Percentiles rank a stretch among this genome's conserved stretches.
These are phyloP conservation scores for Trochalopteron elliotii DNA, from an alignment of 2,113 vertebrate species.

Conservation along the genomic window DNA sequence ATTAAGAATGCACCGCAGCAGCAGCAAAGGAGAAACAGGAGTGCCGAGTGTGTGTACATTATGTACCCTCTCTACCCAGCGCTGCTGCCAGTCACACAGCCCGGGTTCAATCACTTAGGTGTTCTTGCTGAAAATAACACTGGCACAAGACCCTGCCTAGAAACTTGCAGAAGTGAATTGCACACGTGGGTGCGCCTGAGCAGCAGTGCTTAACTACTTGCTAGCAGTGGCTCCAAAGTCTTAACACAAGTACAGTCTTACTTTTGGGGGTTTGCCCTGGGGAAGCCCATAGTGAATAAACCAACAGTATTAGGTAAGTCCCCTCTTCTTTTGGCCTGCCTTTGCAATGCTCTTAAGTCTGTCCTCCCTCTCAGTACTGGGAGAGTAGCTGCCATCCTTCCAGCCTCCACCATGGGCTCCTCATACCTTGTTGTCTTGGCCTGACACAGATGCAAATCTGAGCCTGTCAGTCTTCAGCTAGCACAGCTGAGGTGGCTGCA, in stretches of 20 bases:
- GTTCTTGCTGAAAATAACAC: slow-evolving; percentile 12
- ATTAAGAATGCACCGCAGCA: background rate
- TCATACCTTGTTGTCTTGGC: background rate
- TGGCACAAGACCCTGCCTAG: background rate
- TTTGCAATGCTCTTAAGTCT: background rate
- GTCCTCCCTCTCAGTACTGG: background rate
- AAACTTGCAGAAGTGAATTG: background rate
- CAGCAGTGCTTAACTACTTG: background rate
- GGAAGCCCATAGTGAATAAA: background rate
- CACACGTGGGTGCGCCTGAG: background rate
- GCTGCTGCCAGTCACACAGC: background rate
- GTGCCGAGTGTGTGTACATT: background rate
- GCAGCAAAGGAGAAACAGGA: background rate
- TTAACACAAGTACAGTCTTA: background rate
- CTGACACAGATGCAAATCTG: background rate
- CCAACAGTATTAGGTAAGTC: background rate
- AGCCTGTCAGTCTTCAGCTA: background rate
- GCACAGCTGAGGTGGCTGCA: background rate
- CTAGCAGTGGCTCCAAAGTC: background rate
- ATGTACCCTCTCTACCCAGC: background rate
- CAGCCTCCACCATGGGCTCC: background rate
- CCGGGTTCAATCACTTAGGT: fast-evolving
- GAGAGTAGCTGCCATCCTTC: background rate
- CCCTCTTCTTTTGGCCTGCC: background rate
- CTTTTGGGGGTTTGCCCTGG: too few species aligned